Conservation (phyloP, 2,888 invertebrate species). For the Melinopterus prodromus region DNA sequence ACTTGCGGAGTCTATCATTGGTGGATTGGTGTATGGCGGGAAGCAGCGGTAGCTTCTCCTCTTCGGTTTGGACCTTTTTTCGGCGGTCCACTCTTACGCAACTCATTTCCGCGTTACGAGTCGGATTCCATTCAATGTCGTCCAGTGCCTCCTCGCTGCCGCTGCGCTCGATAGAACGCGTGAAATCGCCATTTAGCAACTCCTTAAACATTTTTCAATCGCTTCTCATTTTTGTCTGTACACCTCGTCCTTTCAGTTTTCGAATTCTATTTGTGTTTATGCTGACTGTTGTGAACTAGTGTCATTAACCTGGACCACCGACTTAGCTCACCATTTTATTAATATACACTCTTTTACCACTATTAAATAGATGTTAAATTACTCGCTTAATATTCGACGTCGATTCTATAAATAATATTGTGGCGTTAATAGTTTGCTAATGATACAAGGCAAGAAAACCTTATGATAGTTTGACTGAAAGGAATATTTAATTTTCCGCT, state of each 20-base stretch:
- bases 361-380: not conserved
- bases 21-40: slow-evolving; percentile 43
- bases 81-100: slow-evolving; percentile 18
- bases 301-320: not conserved
- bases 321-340: not conserved
- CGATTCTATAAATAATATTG: not conserved
- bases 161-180: not conserved
- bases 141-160: not conserved
- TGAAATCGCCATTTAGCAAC: not conserved
- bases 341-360: not conserved
- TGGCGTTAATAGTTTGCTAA: no score
- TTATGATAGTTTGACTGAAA: no score
- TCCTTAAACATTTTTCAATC: not conserved
- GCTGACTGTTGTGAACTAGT: not conserved
- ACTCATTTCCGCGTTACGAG: slow-evolving; percentile 1
- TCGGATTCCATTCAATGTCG: slow-evolving; percentile 4
- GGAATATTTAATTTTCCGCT: no score
- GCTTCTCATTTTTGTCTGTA: not conserved
- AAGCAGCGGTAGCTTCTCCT: slow-evolving; percentile 7
- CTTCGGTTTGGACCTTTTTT: slow-evolving; percentile 22
- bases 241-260: not conserved
- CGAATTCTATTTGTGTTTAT: not conserved
- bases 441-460: no score
- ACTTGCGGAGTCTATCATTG: slow-evolving; percentile 52
- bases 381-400: not conserved